A percentile compares a stretch with the other conserved stretches of the same genome.
Evolutionary conservation across 2,888 invertebrate species (phyloP).

Genomic region (Coelinius sp.): DNA sequence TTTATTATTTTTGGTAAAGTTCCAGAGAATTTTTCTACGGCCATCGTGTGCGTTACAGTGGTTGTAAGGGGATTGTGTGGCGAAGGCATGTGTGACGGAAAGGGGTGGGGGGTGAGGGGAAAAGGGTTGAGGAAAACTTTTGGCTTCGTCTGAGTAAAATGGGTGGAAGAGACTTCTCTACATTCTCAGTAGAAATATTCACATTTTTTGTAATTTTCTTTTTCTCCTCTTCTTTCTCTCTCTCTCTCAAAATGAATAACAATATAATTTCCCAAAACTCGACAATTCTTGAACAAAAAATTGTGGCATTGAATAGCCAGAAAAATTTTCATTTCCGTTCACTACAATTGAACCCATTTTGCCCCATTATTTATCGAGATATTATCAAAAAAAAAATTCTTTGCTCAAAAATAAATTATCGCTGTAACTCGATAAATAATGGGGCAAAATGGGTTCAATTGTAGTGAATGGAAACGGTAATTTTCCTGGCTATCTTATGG

Average conservation of each 20-base stretch:
- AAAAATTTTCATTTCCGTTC: background rate
- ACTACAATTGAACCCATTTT: no score
- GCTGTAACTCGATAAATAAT: no score
- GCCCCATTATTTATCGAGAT: no score
- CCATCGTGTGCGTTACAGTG: slow-evolving; percentile 44
- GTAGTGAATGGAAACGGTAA: no score
- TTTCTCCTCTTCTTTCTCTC: background rate
- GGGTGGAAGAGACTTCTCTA: slow-evolving; percentile 38
- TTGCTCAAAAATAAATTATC: no score
- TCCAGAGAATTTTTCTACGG: slow-evolving; percentile 48
- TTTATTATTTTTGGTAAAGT: slow-evolving; percentile 49
- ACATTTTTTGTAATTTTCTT: background rate
- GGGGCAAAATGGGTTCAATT: no score
- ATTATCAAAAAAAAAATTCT: no score
- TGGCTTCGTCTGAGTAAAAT: slow-evolving; percentile 32
- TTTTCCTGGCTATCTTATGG: no score
- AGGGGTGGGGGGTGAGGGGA: slow-evolving; percentile 4
- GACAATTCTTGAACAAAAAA: no score
- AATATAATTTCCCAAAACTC: background rate
- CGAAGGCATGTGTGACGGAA: slow-evolving; percentile 40
- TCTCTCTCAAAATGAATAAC: background rate
- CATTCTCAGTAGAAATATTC: background rate
- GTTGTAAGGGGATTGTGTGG: slow-evolving; percentile 45
- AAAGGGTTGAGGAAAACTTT: slow-evolving; percentile 31
- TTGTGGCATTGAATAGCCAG: no score